A percentile compares a stretch with the other conserved stretches of the same genome.
Evolutionary conservation across 2,888 invertebrate species (phyloP).

Genomic region (Erebia epiphron): DNA sequence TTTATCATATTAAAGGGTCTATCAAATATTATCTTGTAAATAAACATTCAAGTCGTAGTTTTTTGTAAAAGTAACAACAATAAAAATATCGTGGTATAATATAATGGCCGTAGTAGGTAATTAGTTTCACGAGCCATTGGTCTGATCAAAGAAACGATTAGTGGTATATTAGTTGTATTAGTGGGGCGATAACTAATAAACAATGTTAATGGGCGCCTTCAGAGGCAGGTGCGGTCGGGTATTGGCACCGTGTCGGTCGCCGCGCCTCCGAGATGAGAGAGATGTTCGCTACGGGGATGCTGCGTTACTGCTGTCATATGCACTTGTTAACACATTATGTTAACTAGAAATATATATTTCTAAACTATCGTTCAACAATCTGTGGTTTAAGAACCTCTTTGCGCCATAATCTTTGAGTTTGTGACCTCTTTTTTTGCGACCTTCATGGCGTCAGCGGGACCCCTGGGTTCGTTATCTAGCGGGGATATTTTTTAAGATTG

Average conservation of each 20-base stretch:
- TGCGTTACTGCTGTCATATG: background rate
- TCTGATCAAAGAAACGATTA: conserved; percentile 69
- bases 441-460: no score
- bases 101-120: conserved; percentile 50
- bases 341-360: no score
- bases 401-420: no score
- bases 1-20: no score
- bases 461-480: no score
- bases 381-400: no score
- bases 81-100: background rate
- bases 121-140: conserved; percentile 68
- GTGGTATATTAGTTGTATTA: conserved; percentile 62
- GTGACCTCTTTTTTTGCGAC: no score
- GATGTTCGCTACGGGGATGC: background rate
- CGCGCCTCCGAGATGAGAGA: background rate
- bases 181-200: conserved; percentile 54
- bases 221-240: conserved; percentile 63
- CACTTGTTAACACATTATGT: no score
- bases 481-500: no score
- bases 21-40: no score
- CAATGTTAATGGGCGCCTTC: conserved; percentile 75
- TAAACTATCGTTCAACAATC: no score
- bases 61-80: background rate
- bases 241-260: background rate
- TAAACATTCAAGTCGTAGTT: background rate